Conservation (phyloP, 2,797 vertebrate genomes). For the Acanthiza pusilla region DNA sequence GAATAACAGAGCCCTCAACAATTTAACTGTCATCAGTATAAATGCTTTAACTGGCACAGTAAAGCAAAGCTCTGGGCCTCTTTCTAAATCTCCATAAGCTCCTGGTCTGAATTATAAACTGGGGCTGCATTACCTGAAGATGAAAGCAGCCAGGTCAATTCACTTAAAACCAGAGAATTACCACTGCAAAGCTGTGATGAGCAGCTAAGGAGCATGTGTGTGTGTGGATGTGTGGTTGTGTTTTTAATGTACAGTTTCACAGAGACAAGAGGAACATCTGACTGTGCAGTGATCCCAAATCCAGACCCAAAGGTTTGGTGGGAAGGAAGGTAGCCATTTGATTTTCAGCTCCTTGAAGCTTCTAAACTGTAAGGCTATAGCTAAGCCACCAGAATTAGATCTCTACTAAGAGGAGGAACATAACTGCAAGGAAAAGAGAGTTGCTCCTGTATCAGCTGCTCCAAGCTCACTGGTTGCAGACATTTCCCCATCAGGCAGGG, state of each 20-base stretch:
- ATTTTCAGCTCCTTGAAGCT: background rate
- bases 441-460: background rate
- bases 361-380: background rate
- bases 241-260: constrained; percentile 4
- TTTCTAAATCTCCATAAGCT: constrained; percentile 73
- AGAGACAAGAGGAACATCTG: constrained; percentile 14
- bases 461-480: background rate
- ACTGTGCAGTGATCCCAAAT: background rate
- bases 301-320: background rate
- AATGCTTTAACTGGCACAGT: constrained; percentile 75
- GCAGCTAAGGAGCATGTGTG: constrained; percentile 66
- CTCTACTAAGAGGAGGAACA: background rate
- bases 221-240: background rate
- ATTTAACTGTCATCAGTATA: constrained; percentile 90
- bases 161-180: constrained; percentile 74
- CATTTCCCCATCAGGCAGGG: background rate
- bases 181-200: constrained; percentile 74
- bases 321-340: background rate
- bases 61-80: constrained; percentile 67
- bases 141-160: constrained; percentile 81
- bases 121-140: constrained; percentile 78
- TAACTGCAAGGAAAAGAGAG: background rate
- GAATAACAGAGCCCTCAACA: constrained; percentile 84
- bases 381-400: background rate
- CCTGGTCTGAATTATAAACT: constrained; percentile 77